Conservation (phyloP, 2,113 vertebrate genomes). For the Pontoporia blainvillei region DNA sequence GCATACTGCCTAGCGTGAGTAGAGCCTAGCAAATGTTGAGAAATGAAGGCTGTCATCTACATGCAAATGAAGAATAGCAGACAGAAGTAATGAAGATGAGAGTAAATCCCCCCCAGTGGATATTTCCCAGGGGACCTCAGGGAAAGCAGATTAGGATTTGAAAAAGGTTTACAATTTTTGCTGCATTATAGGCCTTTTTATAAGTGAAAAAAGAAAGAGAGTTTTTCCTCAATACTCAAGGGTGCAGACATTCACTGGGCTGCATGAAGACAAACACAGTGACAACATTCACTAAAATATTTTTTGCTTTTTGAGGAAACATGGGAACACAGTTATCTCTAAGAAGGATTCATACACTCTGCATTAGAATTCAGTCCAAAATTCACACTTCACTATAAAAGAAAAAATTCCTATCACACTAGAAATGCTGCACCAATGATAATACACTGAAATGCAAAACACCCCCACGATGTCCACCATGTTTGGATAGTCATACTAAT, state of each 20-base stretch:
- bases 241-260: not conserved
- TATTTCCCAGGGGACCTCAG: not conserved
- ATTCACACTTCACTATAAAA: not conserved
- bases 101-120: not conserved
- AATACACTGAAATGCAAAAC: not conserved
- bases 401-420: not conserved
- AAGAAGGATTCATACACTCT: not conserved
- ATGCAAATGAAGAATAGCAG: not conserved
- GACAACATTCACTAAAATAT: constrained; percentile 49
- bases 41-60: not conserved
- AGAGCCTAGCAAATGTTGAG: not conserved
- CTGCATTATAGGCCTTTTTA: not conserved
- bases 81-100: not conserved
- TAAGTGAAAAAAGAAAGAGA: not conserved
- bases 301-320: constrained; percentile 38
- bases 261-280: constrained; percentile 26
- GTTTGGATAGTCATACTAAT: not conserved
- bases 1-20: not conserved
- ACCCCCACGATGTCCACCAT: not conserved
- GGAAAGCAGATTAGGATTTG: constrained; percentile 5
- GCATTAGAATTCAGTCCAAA: not conserved
- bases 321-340: constrained; percentile 20
- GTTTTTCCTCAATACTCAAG: not conserved
- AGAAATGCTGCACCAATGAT: not conserved
- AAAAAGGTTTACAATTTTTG: not conserved